Percentiles rank a stretch among this genome's conserved stretches.
Conservation (phyloP, 2,797 vertebrate species). For the Iguana delicatissima region DNA sequence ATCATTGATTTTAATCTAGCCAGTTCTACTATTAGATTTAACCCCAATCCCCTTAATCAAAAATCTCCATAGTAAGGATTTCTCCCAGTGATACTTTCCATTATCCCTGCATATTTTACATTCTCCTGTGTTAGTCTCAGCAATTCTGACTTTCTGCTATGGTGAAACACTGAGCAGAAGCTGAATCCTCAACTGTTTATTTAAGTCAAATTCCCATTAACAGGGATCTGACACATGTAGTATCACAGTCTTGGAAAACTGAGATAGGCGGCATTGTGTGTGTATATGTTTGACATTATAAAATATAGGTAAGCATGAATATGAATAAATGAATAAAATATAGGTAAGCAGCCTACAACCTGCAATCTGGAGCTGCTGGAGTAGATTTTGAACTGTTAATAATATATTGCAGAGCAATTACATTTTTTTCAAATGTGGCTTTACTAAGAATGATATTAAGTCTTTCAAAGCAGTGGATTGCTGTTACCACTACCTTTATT, state of each 20-base stretch:
- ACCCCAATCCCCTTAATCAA: neutral
- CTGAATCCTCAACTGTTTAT: neutral
- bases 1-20: too few species aligned
- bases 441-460: neutral
- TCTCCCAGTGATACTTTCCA: neutral
- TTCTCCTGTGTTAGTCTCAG: neutral
- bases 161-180: neutral
- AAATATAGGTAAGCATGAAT: neutral
- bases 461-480: neutral
- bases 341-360: neutral
- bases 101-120: neutral
- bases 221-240: neutral
- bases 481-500: too few species aligned
- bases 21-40: too few species aligned
- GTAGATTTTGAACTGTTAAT: neutral
- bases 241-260: too few species aligned
- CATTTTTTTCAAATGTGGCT: neutral
- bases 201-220: constrained; percentile 4
- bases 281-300: neutral
- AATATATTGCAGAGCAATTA: too few species aligned
- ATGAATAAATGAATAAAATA: too few species aligned
- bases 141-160: neutral
- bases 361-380: neutral
- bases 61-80: neutral
- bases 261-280: neutral